phyloP scores from a whole-genome alignment of 2,113 vertebrate genomes.

The Ciconia stormi region DNA sequence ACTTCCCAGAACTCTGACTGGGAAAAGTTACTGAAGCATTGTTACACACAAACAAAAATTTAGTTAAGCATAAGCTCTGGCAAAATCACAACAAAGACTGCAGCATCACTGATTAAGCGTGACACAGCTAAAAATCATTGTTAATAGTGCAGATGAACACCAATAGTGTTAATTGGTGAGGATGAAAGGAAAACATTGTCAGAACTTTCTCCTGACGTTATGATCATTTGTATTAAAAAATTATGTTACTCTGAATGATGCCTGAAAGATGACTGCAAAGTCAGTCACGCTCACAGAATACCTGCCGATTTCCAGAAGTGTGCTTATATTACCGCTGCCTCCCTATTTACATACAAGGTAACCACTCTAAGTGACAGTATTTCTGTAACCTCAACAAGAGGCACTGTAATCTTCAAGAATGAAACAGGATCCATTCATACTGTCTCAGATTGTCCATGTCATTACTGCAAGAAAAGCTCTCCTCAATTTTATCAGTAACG shows the following conservation, averaged over 20 bases:
- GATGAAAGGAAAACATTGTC: neutral
- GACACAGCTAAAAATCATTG: neutral
- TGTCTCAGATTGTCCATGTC: neutral
- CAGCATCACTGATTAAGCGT: rapidly evolving
- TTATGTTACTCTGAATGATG: neutral
- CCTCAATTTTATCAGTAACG: neutral
- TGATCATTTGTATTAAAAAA: neutral
- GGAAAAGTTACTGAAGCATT: neutral
- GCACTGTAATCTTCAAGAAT: neutral
- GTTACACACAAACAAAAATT: neutral
- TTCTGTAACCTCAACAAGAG: neutral
- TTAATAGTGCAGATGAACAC: neutral
- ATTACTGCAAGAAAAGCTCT: neutral
- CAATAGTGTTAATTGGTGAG: too few species aligned
- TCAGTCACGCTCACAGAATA: neutral
- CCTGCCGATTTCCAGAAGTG: neutral
- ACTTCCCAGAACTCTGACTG: neutral
- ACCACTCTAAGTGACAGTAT: neutral
- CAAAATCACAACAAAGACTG: neutral
- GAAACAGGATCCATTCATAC: neutral
- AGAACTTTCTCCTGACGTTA: neutral
- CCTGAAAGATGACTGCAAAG: neutral
- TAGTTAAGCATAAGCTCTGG: neutral
- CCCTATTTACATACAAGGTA: neutral
- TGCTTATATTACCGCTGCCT: neutral